Base-by-base conservation (phyloP, 2,113 vertebrate species). In the Pygoscelis adeliae region DNA sequence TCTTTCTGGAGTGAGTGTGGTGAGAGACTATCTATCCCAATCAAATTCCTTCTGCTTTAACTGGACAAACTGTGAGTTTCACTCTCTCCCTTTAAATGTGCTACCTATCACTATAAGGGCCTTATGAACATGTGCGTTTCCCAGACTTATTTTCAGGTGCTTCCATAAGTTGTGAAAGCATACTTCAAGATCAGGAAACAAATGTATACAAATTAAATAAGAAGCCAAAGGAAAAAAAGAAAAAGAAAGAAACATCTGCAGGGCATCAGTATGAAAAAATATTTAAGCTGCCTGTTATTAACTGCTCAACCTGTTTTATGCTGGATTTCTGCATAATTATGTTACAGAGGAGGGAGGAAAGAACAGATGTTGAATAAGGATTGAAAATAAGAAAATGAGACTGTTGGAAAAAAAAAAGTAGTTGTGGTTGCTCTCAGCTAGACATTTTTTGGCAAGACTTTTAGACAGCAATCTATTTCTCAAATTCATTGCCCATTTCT, bases 291-390 rank as follows among this genome's bases (percentile, higher is more conserved):
- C 72, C 59, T 97, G 78, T 95, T 98, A 94, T 94, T 97, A 97
- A 96, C 76, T 86, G 69, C 36, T 96, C 96, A 98, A 95, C 91
- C 85, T 98, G 89, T 96, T 97, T 98, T 97, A 95, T 65, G 17
- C 77, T 87, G 77, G 52, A 90, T 94, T 97, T 93, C 81, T 96
- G 65, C 81, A 94, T 94, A 97, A 97, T 98, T 97, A 87, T 74
- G 73, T 97, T 98, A 63, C 27, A 90, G 69, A 66, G 80, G n/a
- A 95, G 42, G 82, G 40, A n/a, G 44, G 56, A 59, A 92, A 93
- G 59, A 97, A 92, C 83, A 98, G 97, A 98, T 98, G 97, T 95
- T 95, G 85, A 96, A 94, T 91, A 96, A 97, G 97, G 83, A 86
- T 67, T 89, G 90, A 97, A 97, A 96, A 87, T 93, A 89, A 97